Evolutionary conservation across 2,888 invertebrate species (phyloP).

Genomic region (Pristionchus mayeri): DNA sequence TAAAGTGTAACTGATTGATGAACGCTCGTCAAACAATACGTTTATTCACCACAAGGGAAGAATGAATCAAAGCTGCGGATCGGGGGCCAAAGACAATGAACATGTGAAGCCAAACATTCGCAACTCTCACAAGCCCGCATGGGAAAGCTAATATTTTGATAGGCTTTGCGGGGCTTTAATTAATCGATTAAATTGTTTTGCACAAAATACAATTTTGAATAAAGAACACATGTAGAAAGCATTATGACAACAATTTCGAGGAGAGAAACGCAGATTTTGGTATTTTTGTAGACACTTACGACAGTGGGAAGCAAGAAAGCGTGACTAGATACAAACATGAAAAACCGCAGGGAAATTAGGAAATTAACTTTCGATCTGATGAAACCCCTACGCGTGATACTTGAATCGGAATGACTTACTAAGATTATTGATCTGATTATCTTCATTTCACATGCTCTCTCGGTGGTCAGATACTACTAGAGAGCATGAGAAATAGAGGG

Average conservation of each 20-base stretch:
- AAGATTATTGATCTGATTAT: too few species aligned
- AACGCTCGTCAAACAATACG: too few species aligned
- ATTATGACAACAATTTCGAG: neutral
- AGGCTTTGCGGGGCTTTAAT: neutral
- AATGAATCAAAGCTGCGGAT: neutral
- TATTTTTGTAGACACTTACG: neutral
- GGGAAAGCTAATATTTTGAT: neutral
- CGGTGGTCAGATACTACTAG: too few species aligned
- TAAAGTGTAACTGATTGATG: neutral
- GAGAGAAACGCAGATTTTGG: neutral
- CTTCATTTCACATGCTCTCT: too few species aligned
- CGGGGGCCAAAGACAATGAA: neutral
- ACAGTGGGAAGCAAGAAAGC: neutral
- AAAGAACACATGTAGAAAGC: neutral
- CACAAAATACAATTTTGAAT: neutral
- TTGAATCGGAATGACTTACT: neutral
- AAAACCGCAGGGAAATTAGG: neutral
- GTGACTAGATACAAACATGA: neutral
- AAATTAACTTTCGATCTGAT: neutral
- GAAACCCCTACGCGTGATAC: neutral
- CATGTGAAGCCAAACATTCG: neutral
- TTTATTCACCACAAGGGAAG: too few species aligned
- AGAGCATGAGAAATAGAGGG: too few species aligned
- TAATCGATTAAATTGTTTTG: neutral
- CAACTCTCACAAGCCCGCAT: constrained; percentile 6